These are phyloP conservation scores for Nipponacmea schrenckii DNA, from an alignment of 2,888 invertebrate species.

Conservation along the genomic window DNA sequence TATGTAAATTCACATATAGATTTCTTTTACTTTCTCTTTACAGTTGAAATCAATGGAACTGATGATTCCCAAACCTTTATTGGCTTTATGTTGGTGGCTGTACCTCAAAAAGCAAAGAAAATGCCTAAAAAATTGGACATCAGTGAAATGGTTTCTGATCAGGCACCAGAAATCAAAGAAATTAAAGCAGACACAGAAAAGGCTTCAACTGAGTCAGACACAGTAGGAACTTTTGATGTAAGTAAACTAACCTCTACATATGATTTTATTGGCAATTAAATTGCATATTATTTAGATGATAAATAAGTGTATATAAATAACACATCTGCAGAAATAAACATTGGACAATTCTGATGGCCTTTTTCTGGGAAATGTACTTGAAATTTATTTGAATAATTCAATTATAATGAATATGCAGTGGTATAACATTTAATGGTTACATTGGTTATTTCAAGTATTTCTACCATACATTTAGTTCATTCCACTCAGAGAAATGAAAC, in stretches of 20 bases:
- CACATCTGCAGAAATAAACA: too few relatives aligned
- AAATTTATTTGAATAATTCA: too few relatives aligned
- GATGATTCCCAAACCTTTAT: constrained; percentile 76
- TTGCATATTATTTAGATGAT: too few relatives aligned
- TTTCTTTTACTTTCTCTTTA: constrained; percentile 22
- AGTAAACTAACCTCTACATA: constrained; percentile 21
- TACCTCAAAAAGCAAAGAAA: constrained; percentile 71
- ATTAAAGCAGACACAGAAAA: neutral
- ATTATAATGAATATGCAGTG: too few relatives aligned
- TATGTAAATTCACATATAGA: too few relatives aligned
- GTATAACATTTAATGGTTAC: too few relatives aligned
- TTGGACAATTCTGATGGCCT: too few relatives aligned
- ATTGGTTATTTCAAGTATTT: too few relatives aligned
- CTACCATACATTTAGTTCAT: too few relatives aligned
- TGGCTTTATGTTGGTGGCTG: constrained; percentile 81
- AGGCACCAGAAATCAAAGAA: neutral
- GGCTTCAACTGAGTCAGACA: constrained; percentile 22
- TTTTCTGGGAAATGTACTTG: too few relatives aligned
- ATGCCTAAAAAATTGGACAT: constrained; percentile 40
- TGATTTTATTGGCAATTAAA: neutral
- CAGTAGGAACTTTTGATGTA: constrained; percentile 48
- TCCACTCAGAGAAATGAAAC: too few relatives aligned
- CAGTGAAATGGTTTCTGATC: constrained; percentile 66
- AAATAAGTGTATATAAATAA: too few relatives aligned
- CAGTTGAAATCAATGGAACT: constrained; percentile 68